Conservation (phyloP, 1,140 invertebrate genomes). For the Drosophila lacertosa region DNA sequence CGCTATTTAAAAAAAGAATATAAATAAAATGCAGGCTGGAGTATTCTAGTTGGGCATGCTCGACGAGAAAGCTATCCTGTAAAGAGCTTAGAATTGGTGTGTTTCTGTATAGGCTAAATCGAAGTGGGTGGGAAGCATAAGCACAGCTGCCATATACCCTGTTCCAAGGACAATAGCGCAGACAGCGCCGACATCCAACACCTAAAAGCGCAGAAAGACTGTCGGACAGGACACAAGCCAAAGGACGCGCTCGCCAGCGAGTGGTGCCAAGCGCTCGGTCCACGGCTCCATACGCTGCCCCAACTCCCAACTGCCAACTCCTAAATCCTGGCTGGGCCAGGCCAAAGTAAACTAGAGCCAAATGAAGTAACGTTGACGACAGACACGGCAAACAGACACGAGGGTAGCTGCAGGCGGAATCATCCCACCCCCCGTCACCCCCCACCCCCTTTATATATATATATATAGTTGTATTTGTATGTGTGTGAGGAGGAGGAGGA, state of each 20-base stretch:
- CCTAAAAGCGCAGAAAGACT: conserved; percentile 31
- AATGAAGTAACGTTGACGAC: conserved; percentile 49
- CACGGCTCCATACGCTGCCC: conserved; percentile 4
- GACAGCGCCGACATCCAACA: conserved; percentile 35
- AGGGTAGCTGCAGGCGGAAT: conserved; percentile 21
- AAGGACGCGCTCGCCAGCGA: conserved; percentile 45
- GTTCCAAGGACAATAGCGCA: conserved; percentile 23
- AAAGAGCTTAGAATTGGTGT: too few species aligned
- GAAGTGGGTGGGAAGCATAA: too few species aligned
- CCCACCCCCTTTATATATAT: not conserved
- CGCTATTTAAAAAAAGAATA: not conserved
- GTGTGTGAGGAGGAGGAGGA: not conserved
- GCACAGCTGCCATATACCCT: too few species aligned
- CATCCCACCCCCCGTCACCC: not conserved
- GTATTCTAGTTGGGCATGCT: too few species aligned
- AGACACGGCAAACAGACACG: conserved; percentile 30
- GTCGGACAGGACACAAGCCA: conserved; percentile 21
- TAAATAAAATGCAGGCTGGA: not conserved
- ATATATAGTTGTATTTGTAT: conserved; percentile 1
- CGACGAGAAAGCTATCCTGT: too few species aligned
- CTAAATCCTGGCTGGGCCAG: not conserved
- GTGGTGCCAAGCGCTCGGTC: conserved; percentile 45
- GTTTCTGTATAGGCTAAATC: too few species aligned
- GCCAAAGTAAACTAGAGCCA: conserved; percentile 55
- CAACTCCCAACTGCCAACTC: too few species aligned